phyloP scores from a whole-genome alignment of 2,888 invertebrate species.

The Ecliptopera silaceata region DNA sequence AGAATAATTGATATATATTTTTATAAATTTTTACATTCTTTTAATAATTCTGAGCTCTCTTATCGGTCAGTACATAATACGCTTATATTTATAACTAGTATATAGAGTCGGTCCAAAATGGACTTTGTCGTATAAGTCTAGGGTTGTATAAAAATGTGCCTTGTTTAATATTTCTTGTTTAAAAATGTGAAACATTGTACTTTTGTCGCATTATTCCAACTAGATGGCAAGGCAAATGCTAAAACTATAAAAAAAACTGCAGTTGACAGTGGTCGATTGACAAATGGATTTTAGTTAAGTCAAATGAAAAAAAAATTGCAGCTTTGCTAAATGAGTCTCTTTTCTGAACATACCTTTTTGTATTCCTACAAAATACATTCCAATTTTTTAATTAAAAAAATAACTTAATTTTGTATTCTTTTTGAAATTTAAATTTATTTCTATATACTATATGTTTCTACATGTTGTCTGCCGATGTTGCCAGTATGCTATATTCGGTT shows the following conservation, averaged over 20 bases:
- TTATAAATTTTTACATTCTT: too few species aligned
- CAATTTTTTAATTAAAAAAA: not conserved
- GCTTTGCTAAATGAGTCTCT: too few species aligned
- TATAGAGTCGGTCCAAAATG: conserved; percentile 9
- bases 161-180: too few species aligned
- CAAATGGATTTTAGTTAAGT: too few species aligned
- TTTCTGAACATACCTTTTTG: not conserved
- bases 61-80: conserved; percentile 20
- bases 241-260: too few species aligned
- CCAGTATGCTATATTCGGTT: conserved; percentile 38
- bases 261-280: too few species aligned
- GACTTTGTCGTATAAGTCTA: conserved; percentile 16
- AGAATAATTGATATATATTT: too few species aligned
- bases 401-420: not conserved
- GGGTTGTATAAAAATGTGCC: not conserved
- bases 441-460: conserved; percentile 7
- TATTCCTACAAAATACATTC: not conserved
- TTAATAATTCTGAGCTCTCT: conserved; percentile 23
- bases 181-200: too few species aligned
- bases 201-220: too few species aligned
- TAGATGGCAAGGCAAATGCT: too few species aligned
- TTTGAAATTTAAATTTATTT: not conserved
- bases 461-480: conserved; percentile 24
- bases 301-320: too few species aligned
- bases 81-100: conserved; percentile 19